These are phyloP conservation scores for Chloroclysta siterata DNA, from an alignment of 2,888 invertebrate genomes.

Conservation along the genomic window DNA sequence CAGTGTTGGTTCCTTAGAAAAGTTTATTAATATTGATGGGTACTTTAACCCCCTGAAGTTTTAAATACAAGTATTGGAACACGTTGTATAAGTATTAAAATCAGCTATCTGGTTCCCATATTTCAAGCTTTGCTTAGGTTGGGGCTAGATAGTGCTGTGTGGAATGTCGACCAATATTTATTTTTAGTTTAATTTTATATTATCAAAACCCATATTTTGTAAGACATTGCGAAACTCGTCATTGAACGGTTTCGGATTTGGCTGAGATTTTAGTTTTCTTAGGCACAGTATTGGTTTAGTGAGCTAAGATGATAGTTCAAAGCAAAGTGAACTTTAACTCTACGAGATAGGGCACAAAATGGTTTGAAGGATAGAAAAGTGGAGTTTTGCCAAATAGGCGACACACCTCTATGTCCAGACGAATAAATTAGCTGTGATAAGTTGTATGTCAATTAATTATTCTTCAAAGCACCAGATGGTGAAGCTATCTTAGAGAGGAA, in stretches of 20 bases:
- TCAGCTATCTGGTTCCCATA: too few species aligned
- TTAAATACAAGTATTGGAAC: too few species aligned
- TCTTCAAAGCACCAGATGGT: slow-evolving; percentile 84
- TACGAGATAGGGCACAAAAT: slow-evolving; percentile 45
- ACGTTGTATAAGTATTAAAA: too few species aligned
- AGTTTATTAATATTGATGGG: too few species aligned
- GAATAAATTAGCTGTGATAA: slow-evolving; percentile 84
- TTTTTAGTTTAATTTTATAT: slow-evolving; percentile 6
- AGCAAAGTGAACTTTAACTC: slow-evolving; percentile 43
- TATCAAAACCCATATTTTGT: slow-evolving; percentile 21
- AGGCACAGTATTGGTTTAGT: slow-evolving; percentile 55
- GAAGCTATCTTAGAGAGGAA: slow-evolving; percentile 65
- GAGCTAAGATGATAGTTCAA: slow-evolving; percentile 54
- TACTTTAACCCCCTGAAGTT: too few species aligned
- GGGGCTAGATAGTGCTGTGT: too few species aligned
- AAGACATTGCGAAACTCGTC: slow-evolving; percentile 66
- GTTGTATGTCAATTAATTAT: slow-evolving; percentile 84
- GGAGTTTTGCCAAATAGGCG: slow-evolving; percentile 78
- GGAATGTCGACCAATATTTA: too few species aligned
- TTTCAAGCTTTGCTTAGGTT: too few species aligned
- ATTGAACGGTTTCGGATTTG: slow-evolving; percentile 69
- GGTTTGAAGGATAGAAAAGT: slow-evolving; percentile 43
- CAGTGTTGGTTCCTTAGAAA: too few species aligned
- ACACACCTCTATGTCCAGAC: slow-evolving; percentile 79
- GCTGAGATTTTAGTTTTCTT: slow-evolving; percentile 74